These are phyloP conservation scores for Lathronympha strigana DNA, from an alignment of 2,888 invertebrate species.

Conservation along the genomic window DNA sequence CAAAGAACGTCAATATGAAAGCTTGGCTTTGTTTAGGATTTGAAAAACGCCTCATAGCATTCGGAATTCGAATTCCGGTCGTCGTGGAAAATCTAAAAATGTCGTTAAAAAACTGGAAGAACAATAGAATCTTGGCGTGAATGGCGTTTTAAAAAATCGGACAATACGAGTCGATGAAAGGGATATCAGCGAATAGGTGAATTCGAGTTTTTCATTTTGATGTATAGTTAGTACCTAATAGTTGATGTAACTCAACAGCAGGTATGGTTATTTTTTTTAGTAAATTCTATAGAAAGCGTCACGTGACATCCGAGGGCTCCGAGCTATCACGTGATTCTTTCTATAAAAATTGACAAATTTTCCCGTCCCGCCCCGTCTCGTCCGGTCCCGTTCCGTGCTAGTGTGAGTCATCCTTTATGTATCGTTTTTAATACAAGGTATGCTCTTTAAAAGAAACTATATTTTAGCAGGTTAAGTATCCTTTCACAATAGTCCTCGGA, in stretches of 20 bases:
- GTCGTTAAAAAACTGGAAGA: constrained; percentile 56
- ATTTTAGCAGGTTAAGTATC: not conserved
- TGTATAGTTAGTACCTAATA: not conserved
- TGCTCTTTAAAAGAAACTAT: too few relatives aligned
- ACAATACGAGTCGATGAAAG: constrained; percentile 58
- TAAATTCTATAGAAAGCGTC: too few relatives aligned
- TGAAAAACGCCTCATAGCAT: constrained; percentile 47
- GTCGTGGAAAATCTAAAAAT: constrained; percentile 54
- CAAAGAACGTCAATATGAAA: constrained; percentile 17
- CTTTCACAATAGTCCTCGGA: constrained; percentile 22
- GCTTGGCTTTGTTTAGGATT: constrained; percentile 5
- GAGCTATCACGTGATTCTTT: too few relatives aligned
- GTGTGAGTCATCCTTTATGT: too few relatives aligned
- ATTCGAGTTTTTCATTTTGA: constrained; percentile 8
- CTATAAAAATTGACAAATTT: too few relatives aligned
- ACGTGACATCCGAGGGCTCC: too few relatives aligned
- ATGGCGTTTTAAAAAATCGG: constrained; percentile 55
- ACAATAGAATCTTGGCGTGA: constrained; percentile 64
- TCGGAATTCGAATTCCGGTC: constrained; percentile 56
- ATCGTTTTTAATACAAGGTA: too few relatives aligned
- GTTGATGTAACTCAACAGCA: too few relatives aligned
- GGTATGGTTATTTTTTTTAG: too few relatives aligned
- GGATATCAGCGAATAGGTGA: constrained; percentile 42
- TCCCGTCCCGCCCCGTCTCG: too few relatives aligned
- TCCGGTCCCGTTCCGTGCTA: too few relatives aligned